Evolutionary conservation across 2,113 vertebrate genomes (phyloP), one percentile per base, ranked within the genome.

Genomic region (Phaethornis superciliosus): DNA sequence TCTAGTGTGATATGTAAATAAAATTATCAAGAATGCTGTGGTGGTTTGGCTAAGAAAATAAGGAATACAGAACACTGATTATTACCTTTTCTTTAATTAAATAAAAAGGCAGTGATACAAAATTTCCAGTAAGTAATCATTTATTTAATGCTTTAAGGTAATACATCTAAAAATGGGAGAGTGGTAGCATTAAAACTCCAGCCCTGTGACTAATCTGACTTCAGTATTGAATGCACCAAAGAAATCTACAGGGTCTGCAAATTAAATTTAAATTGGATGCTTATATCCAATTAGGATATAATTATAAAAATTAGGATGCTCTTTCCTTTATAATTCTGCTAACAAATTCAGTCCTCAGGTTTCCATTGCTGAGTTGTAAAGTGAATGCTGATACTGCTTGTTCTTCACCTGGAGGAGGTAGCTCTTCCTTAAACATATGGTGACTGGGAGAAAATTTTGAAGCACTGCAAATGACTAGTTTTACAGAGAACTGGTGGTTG

Each of bases 381-480:
- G n/a, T 51, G 27, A 88, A 26, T 1, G 2, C 19, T 83, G 30
- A 7, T 15, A 55, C 82, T 20, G 16, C 8, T 75, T 87, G 42
- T 0, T 52, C 7, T 35, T 79, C 5, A 17, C 15, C 62, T 58
- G 35, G 15, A 4, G n/a, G 40, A 67, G 7, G 37, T 60, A 54
- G 35, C 54, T 68, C 4, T 65, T 82, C 16, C 0, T 0, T 64
- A 84, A 81, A 59, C 14, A 4, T 5, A 6, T 1, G 2, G 6
- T 49, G 10, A 13, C 33, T 51, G n/a, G 17, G 81, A 68, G 44
- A n/a, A 80, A 37, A 17, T 30, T 28, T 20, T 42, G 33, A 82
- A 35, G 30, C 28, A 20, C 42, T 81, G 24, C 71, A 62, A 42
- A 46, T 65, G 33, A 70, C 18, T 1, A 26, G 15, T 74, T 84